Evolutionary conservation across 2,888 invertebrate genomes (phyloP).

Genomic region (Eurytoma californica): DNA sequence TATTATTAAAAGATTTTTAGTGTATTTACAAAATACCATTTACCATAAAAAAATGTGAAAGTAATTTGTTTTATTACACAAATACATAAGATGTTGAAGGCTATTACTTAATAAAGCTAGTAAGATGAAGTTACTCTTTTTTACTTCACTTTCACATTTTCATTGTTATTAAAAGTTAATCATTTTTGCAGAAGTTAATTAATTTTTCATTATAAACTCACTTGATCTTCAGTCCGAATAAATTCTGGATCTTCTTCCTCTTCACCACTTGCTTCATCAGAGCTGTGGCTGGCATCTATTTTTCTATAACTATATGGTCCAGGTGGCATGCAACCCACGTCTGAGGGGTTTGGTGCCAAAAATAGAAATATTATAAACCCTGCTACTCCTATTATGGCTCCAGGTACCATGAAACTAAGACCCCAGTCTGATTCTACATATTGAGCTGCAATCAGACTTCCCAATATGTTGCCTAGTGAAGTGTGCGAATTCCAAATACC

Average conservation of each 20-base stretch:
- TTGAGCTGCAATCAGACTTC: conserved; percentile 90
- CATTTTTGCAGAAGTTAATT: neutral
- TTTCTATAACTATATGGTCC: conserved; percentile 66
- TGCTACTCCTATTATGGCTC: conserved; percentile 84
- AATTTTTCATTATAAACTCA: conserved; percentile 61
- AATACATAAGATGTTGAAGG: neutral
- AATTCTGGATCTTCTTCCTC: conserved; percentile 61
- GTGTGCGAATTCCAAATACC: conserved; percentile 99
- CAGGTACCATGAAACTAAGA: conserved; percentile 93
- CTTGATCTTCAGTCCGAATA: conserved; percentile 53
- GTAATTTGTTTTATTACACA: neutral
- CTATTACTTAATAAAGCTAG: too few species aligned
- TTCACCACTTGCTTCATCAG: conserved; percentile 65
- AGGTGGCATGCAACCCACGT: conserved; percentile 80
- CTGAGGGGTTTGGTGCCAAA: conserved; percentile 87
- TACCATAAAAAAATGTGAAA: conserved; percentile 1
- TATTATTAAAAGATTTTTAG: conserved; percentile 29
- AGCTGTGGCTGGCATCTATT: conserved; percentile 66
- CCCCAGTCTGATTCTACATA: conserved; percentile 94
- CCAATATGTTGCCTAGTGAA: conserved; percentile 95
- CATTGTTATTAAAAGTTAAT: neutral
- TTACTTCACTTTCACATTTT: too few species aligned
- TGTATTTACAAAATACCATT: neutral
- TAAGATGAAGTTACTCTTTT: too few species aligned
- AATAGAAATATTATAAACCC: conserved; percentile 89